These are phyloP conservation scores for Sciurus niger DNA, from an alignment of 2,113 vertebrate species.

Conservation along the genomic window DNA sequence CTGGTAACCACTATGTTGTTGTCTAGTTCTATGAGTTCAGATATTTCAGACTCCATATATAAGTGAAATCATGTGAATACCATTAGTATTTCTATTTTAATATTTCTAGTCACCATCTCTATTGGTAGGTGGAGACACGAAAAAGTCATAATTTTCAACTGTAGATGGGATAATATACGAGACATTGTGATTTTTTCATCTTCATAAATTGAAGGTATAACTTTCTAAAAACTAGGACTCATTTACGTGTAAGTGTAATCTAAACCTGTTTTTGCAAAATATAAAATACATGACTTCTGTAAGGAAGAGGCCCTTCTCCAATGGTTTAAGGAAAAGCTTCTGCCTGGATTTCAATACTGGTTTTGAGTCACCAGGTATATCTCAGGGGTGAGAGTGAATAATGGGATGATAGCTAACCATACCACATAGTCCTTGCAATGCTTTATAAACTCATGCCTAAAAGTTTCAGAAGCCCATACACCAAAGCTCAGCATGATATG, in stretches of 20 bases:
- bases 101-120: neutral
- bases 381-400: neutral
- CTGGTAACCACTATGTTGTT: neutral
- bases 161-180: neutral
- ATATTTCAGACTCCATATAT: neutral
- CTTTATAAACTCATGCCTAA: conserved; percentile 40
- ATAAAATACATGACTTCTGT: neutral
- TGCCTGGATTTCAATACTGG: neutral
- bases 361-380: conserved; percentile 39
- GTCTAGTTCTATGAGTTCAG: neutral
- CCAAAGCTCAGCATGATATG: conserved; percentile 38
- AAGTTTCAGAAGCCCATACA: conserved; percentile 60
- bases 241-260: neutral
- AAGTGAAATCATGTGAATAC: neutral
- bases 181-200: neutral
- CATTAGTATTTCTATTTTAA: neutral
- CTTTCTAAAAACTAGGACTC: conserved; percentile 39
- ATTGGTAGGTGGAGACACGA: neutral
- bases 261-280: conserved; percentile 15
- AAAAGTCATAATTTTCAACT: neutral
- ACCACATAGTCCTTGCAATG: neutral
- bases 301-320: neutral
- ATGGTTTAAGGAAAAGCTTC: conserved; percentile 2
- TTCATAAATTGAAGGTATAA: neutral
- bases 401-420: conserved; percentile 46